phyloP scores from a whole-genome alignment of 2,888 invertebrate genomes.

The Drosophila affinis region DNA sequence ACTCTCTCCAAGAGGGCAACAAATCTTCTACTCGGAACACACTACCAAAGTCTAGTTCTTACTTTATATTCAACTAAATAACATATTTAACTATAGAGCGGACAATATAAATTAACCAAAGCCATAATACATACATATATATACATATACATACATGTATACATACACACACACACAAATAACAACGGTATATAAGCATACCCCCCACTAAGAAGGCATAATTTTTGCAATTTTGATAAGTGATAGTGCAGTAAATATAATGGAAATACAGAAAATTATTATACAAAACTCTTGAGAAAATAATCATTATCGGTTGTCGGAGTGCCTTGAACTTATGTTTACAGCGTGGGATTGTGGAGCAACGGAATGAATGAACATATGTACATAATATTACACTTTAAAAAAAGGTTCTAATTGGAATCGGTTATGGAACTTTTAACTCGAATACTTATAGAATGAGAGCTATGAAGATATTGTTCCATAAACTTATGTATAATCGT shows the following conservation, averaged over 20 bases:
- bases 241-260: constrained; percentile 66
- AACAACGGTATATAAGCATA: constrained; percentile 21
- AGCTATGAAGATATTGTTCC: background rate
- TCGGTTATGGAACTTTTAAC: background rate
- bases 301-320: background rate
- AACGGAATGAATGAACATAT: background rate
- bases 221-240: constrained; percentile 79
- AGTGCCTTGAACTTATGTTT: background rate
- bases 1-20: constrained; percentile 52
- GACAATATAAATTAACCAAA: constrained; percentile 81
- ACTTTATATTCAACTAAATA: constrained; percentile 43
- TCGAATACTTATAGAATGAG: background rate
- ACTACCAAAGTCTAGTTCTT: constrained; percentile 62
- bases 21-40: constrained; percentile 29
- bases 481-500: background rate
- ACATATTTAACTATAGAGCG: constrained; percentile 69
- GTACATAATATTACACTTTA: background rate
- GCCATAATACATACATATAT: constrained; percentile 43
- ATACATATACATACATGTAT: constrained; percentile 12
- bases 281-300: constrained; percentile 2
- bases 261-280: constrained; percentile 52
- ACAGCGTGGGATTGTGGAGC: background rate
- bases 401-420: background rate
- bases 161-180: constrained; percentile 19
- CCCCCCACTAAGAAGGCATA: constrained; percentile 46